Conservation (phyloP, 2,888 invertebrate species). For the Heterodera filipjevi region DNA sequence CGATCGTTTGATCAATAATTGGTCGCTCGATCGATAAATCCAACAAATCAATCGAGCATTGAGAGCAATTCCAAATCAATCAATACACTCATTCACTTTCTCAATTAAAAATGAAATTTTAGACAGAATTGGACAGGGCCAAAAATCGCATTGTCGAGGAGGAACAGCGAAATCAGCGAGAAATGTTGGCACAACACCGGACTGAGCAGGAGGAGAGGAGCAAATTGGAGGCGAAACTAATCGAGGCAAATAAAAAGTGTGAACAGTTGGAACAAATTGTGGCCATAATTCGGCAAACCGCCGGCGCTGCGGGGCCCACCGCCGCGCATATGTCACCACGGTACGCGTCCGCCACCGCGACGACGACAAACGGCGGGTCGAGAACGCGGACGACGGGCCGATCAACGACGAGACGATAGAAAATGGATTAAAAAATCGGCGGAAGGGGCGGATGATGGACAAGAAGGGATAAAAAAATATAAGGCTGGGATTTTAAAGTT, state of each 20-base stretch:
- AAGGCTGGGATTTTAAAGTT: no score
- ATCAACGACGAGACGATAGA: background rate
- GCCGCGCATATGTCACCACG: background rate
- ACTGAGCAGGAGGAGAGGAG: background rate
- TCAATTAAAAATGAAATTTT: background rate
- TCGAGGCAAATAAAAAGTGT: background rate
- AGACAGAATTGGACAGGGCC: constrained; percentile 26
- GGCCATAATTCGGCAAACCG: constrained; percentile 21
- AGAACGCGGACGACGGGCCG: constrained; percentile 11
- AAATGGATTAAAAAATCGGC: background rate
- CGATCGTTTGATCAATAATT: no score
- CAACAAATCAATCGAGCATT: no score
- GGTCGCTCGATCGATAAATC: no score
- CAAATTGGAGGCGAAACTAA: background rate
- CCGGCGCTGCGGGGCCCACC: background rate
- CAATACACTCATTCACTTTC: no score
- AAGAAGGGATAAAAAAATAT: no score
- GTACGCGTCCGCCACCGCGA: constrained; percentile 8
- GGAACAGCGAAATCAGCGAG: background rate
- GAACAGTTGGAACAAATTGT: constrained; percentile 26
- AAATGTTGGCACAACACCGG: background rate
- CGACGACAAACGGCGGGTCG: background rate
- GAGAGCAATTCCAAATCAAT: no score
- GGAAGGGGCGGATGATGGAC: no score
- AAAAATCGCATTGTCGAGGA: background rate